These are phyloP conservation scores for Rhynchonycteris naso DNA, from an alignment of 2,797 vertebrate species.

Conservation along the genomic window DNA sequence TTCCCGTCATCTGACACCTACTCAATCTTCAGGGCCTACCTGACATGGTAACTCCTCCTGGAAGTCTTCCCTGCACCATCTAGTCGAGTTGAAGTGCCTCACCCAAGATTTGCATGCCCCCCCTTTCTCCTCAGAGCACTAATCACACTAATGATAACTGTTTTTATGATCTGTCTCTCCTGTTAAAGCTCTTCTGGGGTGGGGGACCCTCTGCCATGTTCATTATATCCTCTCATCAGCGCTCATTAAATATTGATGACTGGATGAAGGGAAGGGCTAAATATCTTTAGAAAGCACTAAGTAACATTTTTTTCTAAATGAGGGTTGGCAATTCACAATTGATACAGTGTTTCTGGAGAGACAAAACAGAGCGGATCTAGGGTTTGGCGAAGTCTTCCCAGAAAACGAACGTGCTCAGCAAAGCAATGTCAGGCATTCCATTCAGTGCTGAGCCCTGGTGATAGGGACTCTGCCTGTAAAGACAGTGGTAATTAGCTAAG, in stretches of 20 bases:
- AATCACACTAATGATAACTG: not conserved
- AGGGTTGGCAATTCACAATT: not conserved
- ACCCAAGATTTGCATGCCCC: not conserved
- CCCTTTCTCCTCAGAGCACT: not conserved
- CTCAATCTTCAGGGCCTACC: not conserved
- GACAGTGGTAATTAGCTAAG: not conserved
- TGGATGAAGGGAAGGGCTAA: not conserved
- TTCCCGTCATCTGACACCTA: not conserved
- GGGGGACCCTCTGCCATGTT: not conserved
- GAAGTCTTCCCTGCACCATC: not conserved
- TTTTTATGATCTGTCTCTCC: not conserved
- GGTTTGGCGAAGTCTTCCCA: not conserved
- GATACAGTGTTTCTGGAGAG: not conserved
- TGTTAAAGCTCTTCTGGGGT: not conserved
- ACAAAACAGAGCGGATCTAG: not conserved
- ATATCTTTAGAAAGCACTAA: not conserved
- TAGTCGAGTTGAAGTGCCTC: not conserved
- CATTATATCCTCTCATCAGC: not conserved
- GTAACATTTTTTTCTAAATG: not conserved
- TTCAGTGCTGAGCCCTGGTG: not conserved
- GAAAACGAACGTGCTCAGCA: not conserved
- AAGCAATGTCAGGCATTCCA: not conserved
- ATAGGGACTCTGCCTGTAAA: not conserved
- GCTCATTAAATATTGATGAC: conserved; percentile 31
- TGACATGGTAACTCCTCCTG: not conserved